Base-by-base conservation (phyloP, 2,888 invertebrate species). In the Polyommatus iphigenia region DNA sequence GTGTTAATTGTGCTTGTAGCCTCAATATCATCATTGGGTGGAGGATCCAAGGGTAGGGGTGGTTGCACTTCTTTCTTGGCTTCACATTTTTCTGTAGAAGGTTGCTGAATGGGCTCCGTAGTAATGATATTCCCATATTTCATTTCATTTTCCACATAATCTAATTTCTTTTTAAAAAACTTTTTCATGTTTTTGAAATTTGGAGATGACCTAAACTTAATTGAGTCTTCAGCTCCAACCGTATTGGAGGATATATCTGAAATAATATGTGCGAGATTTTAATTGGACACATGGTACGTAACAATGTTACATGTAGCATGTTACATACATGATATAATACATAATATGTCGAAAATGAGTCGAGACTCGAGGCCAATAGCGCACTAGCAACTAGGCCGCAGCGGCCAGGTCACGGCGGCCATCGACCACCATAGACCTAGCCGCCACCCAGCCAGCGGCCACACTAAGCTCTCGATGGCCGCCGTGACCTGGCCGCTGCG, bases 151-250 rank as follows among this genome's bases (percentile, higher is more conserved):
- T 82, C 84, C 1, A 81, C 81, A 81, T 87, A 84, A 78, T 87
- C 87, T 76, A 87, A 86, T 80, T 89, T 88, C 0, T 85, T 87
- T 67, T 87, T 86, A 0, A 90, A 82, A 80, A 88, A 90, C 75
- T 92, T 91, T 81, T 87, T 90, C 91, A 91, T 92, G 54, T 90
- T 88, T 82, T 87, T 89, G 75, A 90, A 89, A 80, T 90, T 90
- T 32, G 88, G 88, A 0, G 89, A 90, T 20, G 90, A 87, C 20
- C 86, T 84, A 81, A 90, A 90, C 46, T 87, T 87, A 62, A 90
- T 85, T 13, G 81, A 81, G 50, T 88, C 89, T 81, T 88, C 85
- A 78, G 84, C 85, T 50, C 84, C 84, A 54, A 83, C 81, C 82
- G 82, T 82, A 78, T 81, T 81, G 76, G 79, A 78, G 76, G 81